phyloP scores from a whole-genome alignment of 2,888 invertebrate genomes.

The Hydroisotoma schaefferi region DNA sequence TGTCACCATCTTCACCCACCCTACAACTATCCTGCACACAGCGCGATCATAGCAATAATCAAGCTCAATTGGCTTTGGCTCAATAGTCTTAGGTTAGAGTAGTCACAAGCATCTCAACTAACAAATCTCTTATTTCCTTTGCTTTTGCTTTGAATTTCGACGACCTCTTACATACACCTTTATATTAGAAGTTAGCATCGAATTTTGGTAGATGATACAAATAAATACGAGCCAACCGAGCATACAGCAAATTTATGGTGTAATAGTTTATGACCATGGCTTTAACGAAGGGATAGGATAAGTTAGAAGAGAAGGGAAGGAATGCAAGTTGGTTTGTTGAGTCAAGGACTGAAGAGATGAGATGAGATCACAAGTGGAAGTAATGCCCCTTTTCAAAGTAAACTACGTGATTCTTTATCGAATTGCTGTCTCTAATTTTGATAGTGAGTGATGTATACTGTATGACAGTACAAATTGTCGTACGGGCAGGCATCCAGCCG shows the following conservation, averaged over 20 bases:
- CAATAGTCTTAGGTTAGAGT: background rate
- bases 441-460: no score
- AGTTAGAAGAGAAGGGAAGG: background rate
- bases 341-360: background rate
- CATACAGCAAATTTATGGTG: no score
- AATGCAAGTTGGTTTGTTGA: background rate
- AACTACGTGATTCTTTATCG: background rate
- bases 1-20: no score
- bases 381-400: background rate
- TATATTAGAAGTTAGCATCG: background rate
- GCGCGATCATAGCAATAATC: no score
- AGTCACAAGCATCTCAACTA: constrained; percentile 1
- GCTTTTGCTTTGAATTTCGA: background rate
- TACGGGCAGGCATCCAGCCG: no score
- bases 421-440: background rate
- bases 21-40: no score
- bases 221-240: no score
- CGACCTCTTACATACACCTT: background rate
- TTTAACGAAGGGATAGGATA: no score
- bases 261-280: no score
- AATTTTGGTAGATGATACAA: background rate
- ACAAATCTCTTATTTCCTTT: constrained; percentile 7
- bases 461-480: no score
- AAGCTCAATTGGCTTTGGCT: no score
- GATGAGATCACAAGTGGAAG: background rate